A percentile compares a stretch with the other conserved stretches of the same genome.
Evolutionary conservation across 2,888 invertebrate species (phyloP).

Genomic region (Gisinianus flammeolus): DNA sequence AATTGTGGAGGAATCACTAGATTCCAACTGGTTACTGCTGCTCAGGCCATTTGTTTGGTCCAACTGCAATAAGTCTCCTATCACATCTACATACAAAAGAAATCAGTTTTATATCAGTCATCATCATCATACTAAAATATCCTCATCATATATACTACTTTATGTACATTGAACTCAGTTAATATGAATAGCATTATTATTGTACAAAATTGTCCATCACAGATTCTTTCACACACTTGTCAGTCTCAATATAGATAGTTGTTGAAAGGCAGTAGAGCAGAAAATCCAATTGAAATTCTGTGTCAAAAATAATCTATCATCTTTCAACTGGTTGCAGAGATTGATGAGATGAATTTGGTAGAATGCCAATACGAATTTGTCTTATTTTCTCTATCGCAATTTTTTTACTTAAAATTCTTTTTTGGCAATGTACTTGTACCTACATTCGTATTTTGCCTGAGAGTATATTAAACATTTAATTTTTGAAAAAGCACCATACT

Average conservation of each 20-base stretch:
- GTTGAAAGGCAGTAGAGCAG: constrained; percentile 18
- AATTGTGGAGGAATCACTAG: constrained; percentile 53
- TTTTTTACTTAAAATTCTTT: not conserved
- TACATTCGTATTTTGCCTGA: too few relatives aligned
- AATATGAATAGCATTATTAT: too few relatives aligned
- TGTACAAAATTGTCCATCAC: too few relatives aligned
- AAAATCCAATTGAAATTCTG: constrained; percentile 33
- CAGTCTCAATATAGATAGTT: constrained; percentile 26
- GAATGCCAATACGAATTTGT: constrained; percentile 18
- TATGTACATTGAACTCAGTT: too few relatives aligned
- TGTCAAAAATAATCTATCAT: constrained; percentile 38
- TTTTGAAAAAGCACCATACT: too few relatives aligned
- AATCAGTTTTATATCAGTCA: not conserved
- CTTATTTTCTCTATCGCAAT: not conserved
- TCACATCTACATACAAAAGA: constrained; percentile 44
- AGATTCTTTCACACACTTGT: constrained; percentile 28
- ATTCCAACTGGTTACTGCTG: constrained; percentile 44
- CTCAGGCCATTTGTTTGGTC: constrained; percentile 40
- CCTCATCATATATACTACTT: too few relatives aligned
- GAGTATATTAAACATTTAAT: too few relatives aligned
- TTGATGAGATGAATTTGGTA: constrained; percentile 19
- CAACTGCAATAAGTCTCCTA: constrained; percentile 50
- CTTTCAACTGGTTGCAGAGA: constrained; percentile 33
- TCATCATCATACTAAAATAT: not conserved
- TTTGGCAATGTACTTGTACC: too few relatives aligned